A percentile compares a stretch with the other conserved stretches of the same genome.
Evolutionary conservation across 1,140 invertebrate species (phyloP).

Genomic region (Phymastichus coffea): DNA sequence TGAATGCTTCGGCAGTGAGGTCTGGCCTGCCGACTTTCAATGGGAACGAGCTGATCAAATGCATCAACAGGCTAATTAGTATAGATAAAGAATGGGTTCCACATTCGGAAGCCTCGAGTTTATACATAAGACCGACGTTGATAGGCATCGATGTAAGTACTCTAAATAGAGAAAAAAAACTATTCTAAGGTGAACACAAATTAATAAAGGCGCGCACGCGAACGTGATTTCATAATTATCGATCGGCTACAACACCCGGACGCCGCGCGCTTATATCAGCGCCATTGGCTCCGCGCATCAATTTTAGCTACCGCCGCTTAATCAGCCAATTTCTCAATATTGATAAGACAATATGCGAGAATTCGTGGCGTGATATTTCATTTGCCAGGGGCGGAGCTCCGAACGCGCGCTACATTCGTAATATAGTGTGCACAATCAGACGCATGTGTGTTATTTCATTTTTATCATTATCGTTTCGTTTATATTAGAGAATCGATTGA

Average conservation of each 20-base stretch:
- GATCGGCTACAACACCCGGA: neutral
- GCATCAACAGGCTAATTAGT: conserved; percentile 81
- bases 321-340: conserved; percentile 39
- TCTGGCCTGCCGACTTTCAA: conserved; percentile 91
- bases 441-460: no score
- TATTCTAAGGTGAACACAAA: neutral
- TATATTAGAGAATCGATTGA: no score
- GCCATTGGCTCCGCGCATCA: conserved; percentile 30
- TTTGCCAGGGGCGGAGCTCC: conserved; percentile 24
- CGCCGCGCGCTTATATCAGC: conserved; percentile 29
- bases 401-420: no score
- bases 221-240: no score
- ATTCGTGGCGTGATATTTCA: conserved; percentile 26
- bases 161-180: no score
- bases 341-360: conserved; percentile 36
- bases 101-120: conserved; percentile 79
- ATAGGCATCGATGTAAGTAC: conserved; percentile 93
- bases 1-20: conserved; percentile 82
- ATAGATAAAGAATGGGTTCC: conserved; percentile 99
- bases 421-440: no score
- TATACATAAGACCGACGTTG: conserved; percentile 95
- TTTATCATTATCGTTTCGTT: no score
- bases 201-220: no score
- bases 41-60: conserved; percentile 82
- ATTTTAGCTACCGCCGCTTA: conserved; percentile 14